Evolutionary conservation across 2,113 vertebrate genomes (phyloP).

Genomic region (Nettapus auritus): DNA sequence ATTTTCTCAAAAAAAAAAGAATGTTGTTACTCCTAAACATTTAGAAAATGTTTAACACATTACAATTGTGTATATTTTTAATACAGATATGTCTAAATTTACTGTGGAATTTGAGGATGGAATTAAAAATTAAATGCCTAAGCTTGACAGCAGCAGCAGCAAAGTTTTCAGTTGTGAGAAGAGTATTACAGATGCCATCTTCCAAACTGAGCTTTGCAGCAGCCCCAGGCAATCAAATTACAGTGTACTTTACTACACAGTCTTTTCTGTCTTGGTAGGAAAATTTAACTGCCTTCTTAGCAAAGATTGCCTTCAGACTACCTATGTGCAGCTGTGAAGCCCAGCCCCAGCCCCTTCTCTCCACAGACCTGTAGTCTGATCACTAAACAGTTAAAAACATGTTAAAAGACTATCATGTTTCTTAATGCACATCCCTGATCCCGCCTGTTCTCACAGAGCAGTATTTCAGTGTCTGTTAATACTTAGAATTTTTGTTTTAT

Average conservation of each 20-base stretch:
- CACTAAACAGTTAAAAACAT: background rate
- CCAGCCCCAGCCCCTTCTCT: background rate
- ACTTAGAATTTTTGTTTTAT: background rate
- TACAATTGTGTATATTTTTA: background rate
- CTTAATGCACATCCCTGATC: background rate
- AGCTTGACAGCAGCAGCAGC: background rate
- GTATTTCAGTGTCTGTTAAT: background rate
- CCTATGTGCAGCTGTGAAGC: background rate
- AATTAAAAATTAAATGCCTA: background rate
- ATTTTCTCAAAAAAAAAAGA: background rate
- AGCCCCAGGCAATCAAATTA: background rate
- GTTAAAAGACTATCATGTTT: background rate
- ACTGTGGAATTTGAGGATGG: background rate
- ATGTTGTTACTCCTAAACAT: background rate
- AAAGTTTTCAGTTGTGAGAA: background rate
- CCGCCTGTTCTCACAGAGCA: background rate
- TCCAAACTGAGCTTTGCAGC: background rate
- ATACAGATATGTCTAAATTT: background rate
- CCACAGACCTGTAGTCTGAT: background rate
- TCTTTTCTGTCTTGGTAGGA: background rate
- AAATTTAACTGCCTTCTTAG: background rate
- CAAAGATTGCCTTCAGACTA: background rate
- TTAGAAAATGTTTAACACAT: background rate
- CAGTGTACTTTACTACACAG: background rate
- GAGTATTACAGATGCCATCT: background rate